Conservation (phyloP, 2,113 vertebrate species). For the Dicerorhinus sumatrensis region DNA sequence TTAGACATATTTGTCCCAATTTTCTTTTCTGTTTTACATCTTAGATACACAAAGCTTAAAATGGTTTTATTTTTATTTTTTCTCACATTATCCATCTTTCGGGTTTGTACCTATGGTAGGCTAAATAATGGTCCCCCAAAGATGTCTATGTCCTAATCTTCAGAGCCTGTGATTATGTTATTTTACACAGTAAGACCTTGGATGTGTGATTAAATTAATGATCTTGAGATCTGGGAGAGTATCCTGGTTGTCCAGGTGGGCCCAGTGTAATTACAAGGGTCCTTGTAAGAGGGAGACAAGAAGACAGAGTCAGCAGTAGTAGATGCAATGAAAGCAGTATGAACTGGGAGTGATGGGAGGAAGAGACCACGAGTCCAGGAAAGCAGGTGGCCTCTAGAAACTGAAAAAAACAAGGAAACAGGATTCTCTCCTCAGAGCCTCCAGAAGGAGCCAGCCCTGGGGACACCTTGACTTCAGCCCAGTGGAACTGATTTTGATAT, state of each 20-base stretch:
- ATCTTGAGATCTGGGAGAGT: neutral
- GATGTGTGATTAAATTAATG: neutral
- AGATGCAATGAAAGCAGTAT: neutral
- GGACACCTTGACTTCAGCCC: neutral
- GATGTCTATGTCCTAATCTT: neutral
- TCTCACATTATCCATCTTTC: neutral
- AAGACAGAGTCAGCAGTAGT: too few relatives aligned
- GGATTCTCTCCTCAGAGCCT: neutral
- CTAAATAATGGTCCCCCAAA: neutral
- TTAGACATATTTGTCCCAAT: neutral
- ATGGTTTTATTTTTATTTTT: neutral
- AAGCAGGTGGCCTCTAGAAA: accelerated
- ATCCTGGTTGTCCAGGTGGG: neutral
- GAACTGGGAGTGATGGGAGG: neutral
- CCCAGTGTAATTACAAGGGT: neutral
- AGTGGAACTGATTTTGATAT: neutral
- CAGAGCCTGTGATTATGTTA: neutral
- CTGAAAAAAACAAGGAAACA: neutral
- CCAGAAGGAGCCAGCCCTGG: neutral
- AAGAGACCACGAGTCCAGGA: neutral
- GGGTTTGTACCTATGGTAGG: neutral
- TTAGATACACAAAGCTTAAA: neutral
- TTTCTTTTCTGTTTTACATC: neutral
- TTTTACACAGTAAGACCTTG: neutral
- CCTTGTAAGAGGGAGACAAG: neutral